Percentiles rank a stretch among this genome's conserved stretches.
These are phyloP conservation scores for Sebastes matsubarae DNA, from an alignment of 2,797 vertebrate genomes.

Conservation along the genomic window DNA sequence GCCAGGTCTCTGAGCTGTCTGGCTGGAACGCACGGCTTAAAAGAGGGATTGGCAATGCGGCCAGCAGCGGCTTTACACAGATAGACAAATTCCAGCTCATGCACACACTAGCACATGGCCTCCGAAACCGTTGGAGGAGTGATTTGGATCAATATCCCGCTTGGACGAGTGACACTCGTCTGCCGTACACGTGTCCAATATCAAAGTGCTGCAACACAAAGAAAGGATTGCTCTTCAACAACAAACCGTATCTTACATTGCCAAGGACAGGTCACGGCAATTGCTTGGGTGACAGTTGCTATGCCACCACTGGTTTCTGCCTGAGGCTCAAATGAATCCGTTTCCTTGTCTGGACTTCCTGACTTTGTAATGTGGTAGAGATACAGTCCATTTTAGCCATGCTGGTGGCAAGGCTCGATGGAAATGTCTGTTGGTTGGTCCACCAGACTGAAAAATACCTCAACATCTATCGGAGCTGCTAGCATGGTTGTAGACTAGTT, in stretches of 20 bases:
- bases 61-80: constrained; percentile 43
- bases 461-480: background rate
- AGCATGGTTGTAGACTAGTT: background rate
- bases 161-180: constrained; percentile 29
- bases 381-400: background rate
- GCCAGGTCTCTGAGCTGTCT: constrained; percentile 36
- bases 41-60: constrained; percentile 37
- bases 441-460: background rate
- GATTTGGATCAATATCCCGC: constrained; percentile 63
- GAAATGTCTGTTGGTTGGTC: background rate
- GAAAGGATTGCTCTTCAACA: constrained; percentile 27
- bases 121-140: constrained; percentile 18
- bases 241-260: constrained; percentile 9
- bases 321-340: background rate
- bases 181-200: constrained; percentile 56
- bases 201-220: background rate
- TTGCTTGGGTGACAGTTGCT: constrained; percentile 53
- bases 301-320: constrained; percentile 33
- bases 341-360: background rate
- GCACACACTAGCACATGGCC: constrained; percentile 50
- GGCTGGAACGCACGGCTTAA: constrained; percentile 41
- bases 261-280: background rate
- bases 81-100: constrained; percentile 37
- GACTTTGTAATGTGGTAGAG: background rate
- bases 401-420: background rate